These are phyloP conservation scores for Hepsetus odoe DNA, from an alignment of 2,113 vertebrate species.

Conservation along the genomic window DNA sequence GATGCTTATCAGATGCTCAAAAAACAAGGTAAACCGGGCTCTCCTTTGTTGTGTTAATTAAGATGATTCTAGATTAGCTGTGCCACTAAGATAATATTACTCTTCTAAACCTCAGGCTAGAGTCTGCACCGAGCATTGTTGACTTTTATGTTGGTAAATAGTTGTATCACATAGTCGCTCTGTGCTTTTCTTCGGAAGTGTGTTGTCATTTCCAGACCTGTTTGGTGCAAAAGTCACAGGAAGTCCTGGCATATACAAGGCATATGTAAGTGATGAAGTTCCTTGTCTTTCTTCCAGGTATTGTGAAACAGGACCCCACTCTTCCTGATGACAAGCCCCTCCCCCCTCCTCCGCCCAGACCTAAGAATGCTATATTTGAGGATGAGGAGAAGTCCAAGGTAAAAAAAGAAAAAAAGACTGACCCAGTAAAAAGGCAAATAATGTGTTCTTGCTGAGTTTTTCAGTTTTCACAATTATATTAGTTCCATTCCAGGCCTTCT, in stretches of 20 bases:
- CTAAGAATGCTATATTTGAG: conserved; percentile 91
- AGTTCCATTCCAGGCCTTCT: background rate
- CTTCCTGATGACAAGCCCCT: conserved; percentile 84
- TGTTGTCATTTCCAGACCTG: background rate
- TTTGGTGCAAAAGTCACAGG: background rate
- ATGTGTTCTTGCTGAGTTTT: background rate
- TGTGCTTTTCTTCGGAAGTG: background rate
- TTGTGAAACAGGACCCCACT: conserved; percentile 90
- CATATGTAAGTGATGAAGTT: conserved; percentile 29
- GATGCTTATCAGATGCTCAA: conserved; percentile 98
- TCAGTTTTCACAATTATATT: background rate
- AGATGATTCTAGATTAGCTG: background rate
- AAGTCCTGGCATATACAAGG: background rate
- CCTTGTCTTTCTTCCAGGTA: conserved; percentile 78
- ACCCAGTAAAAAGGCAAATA: no score
- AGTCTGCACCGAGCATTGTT: background rate
- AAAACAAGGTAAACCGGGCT: conserved; percentile 87
- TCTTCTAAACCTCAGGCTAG: background rate
- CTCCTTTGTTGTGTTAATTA: background rate
- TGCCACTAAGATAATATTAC: background rate
- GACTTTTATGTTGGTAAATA: background rate
- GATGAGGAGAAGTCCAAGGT: conserved; percentile 99
- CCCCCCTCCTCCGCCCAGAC: conserved; percentile 80
- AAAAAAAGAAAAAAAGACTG: no score
- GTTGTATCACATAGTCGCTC: background rate